Conservation (phyloP, 1,140 invertebrate genomes). For the Aphaenogaster ashmeadi region DNA sequence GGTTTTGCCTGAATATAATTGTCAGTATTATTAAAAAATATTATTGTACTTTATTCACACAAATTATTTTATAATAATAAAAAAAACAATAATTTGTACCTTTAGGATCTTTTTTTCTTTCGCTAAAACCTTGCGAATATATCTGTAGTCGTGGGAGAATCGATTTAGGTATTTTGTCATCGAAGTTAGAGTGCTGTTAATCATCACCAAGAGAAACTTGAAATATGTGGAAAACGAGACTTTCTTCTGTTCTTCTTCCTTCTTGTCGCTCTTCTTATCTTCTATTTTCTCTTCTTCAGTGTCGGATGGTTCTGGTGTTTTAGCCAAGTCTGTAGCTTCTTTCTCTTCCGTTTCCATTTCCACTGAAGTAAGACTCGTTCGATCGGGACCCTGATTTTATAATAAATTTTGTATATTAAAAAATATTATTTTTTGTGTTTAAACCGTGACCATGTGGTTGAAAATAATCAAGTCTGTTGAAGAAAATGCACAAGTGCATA, state of each 20-base stretch:
- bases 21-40: background rate
- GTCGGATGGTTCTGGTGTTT: slow-evolving; percentile 70
- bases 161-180: slow-evolving; percentile 95
- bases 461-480: slow-evolving; percentile 24
- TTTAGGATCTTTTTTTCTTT: slow-evolving; percentile 95
- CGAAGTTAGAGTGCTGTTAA: slow-evolving; percentile 95
- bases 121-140: slow-evolving; percentile 93
- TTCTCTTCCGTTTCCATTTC: slow-evolving; percentile 78
- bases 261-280: slow-evolving; percentile 53
- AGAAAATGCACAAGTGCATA: background rate
- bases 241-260: slow-evolving; percentile 78
- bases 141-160: slow-evolving; percentile 97
- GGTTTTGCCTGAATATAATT: slow-evolving; percentile 89
- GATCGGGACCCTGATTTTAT: slow-evolving; percentile 71
- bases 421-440: background rate
- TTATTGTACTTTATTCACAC: background rate
- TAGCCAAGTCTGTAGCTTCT: slow-evolving; percentile 71
- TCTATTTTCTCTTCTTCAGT: slow-evolving; percentile 61
- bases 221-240: slow-evolving; percentile 85
- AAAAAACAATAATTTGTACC: slow-evolving; percentile 85
- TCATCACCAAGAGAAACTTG: slow-evolving; percentile 90
- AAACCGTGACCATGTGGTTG: slow-evolving; percentile 6
- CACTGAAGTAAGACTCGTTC: slow-evolving; percentile 75
- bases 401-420: slow-evolving; percentile 13
- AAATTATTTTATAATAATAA: slow-evolving; percentile 51